These are phyloP conservation scores for Pseudopodoces humilis DNA, from an alignment of 2,113 vertebrate species.

Conservation along the genomic window DNA sequence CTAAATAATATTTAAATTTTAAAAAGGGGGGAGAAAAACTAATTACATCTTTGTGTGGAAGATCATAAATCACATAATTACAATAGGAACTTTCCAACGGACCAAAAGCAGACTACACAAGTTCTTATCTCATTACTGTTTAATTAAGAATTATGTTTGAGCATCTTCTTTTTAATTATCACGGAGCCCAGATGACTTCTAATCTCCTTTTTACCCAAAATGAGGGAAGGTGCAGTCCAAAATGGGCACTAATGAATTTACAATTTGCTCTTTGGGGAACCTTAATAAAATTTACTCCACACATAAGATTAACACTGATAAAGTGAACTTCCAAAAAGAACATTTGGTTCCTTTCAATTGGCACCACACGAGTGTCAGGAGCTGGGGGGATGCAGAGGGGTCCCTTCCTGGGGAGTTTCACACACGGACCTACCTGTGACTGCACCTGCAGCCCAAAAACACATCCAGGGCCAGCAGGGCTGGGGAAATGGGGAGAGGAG, in stretches of 20 bases:
- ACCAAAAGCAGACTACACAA: constrained; percentile 50
- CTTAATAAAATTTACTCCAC: constrained; percentile 66
- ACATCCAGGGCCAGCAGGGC: rapidly evolving
- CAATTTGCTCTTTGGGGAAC: constrained; percentile 59
- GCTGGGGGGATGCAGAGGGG: background rate
- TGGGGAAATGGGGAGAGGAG: background rate
- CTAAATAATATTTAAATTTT: constrained; percentile 62
- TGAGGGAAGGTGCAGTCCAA: constrained; percentile 48
- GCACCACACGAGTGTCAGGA: background rate
- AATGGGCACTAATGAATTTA: constrained; percentile 74
- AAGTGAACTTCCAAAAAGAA: constrained; percentile 55
- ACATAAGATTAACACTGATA: constrained; percentile 55
- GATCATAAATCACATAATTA: constrained; percentile 84
- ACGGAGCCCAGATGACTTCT: constrained; percentile 78
- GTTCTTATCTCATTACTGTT: constrained; percentile 87
- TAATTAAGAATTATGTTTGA: constrained; percentile 92
- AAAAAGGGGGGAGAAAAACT: background rate
- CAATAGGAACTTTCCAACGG: constrained; percentile 60
- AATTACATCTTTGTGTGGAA: constrained; percentile 79
- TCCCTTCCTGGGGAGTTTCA: background rate
- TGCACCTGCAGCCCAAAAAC: background rate
- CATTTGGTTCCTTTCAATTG: constrained; percentile 66
- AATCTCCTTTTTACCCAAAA: constrained; percentile 61
- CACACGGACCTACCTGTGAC: rapidly evolving
- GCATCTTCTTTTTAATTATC: constrained; percentile 88